These are phyloP conservation scores for Diglossa brunneiventris DNA, from an alignment of 2,113 vertebrate genomes.

Conservation along the genomic window DNA sequence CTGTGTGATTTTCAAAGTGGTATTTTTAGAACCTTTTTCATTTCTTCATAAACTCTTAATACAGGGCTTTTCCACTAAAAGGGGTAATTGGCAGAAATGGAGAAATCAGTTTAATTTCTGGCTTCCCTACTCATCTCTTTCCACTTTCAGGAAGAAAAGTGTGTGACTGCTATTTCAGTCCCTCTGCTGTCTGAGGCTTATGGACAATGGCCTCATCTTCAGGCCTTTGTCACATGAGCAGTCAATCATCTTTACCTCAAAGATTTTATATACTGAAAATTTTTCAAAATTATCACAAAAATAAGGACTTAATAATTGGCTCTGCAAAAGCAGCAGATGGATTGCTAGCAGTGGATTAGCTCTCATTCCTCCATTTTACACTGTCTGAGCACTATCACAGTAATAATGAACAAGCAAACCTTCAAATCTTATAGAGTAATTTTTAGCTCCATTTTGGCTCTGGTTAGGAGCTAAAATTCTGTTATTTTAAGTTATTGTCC, in stretches of 20 bases:
- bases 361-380: not conserved
- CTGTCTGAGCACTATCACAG: not conserved
- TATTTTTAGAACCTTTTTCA: not conserved
- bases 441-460: not conserved
- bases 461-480: not conserved
- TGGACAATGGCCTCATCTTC: not conserved
- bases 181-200: not conserved
- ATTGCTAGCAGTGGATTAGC: not conserved
- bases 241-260: not conserved
- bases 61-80: not conserved
- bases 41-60: not conserved
- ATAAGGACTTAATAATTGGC: not conserved
- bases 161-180: not conserved
- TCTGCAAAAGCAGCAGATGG: not conserved
- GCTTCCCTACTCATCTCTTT: not conserved
- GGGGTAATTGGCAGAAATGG: not conserved
- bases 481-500: not conserved
- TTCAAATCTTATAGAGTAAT: not conserved
- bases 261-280: not conserved
- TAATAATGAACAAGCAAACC: not conserved
- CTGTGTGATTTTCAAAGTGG: not conserved
- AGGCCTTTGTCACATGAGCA: not conserved
- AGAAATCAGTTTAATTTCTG: not conserved
- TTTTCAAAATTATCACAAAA: not conserved
- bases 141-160: not conserved